Conservation (phyloP, 2,113 vertebrate genomes). For the Hypanus sabinus region DNA sequence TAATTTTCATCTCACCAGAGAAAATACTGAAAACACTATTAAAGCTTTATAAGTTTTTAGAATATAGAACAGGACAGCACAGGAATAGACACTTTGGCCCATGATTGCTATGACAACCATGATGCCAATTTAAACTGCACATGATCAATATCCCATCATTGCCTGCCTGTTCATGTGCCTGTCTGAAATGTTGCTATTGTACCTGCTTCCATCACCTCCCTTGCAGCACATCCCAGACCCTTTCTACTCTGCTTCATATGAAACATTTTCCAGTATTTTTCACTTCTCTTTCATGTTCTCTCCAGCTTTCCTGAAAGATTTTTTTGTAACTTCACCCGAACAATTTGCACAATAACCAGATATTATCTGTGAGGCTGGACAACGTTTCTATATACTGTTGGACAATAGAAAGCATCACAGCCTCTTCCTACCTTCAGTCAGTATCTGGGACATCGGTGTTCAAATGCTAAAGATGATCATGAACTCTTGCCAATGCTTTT, state of each 20-base stretch:
- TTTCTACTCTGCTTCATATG: too few species aligned
- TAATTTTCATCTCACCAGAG: neutral
- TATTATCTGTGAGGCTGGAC: neutral
- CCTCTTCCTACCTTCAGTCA: neutral
- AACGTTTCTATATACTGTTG: neutral
- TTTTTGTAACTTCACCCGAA: neutral
- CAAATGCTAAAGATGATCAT: neutral
- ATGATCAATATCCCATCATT: too few species aligned
- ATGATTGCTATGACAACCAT: too few species aligned
- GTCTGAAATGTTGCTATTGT: too few species aligned
- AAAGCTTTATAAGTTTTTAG: neutral
- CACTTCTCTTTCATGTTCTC: neutral
- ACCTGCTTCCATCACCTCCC: too few species aligned
- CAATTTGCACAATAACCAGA: too few species aligned
- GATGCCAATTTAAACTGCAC: too few species aligned
- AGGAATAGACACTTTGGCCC: too few species aligned
- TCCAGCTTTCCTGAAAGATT: neutral
- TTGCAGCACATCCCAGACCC: too few species aligned
- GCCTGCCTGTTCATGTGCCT: too few species aligned
- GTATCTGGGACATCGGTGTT: neutral
- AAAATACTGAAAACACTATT: neutral
- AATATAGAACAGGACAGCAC: too few species aligned
- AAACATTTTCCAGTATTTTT: neutral
- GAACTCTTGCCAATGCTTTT: neutral
- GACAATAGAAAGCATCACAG: neutral